Conservation (phyloP, 1,140 invertebrate species). For the Notospermus geniculatus region DNA sequence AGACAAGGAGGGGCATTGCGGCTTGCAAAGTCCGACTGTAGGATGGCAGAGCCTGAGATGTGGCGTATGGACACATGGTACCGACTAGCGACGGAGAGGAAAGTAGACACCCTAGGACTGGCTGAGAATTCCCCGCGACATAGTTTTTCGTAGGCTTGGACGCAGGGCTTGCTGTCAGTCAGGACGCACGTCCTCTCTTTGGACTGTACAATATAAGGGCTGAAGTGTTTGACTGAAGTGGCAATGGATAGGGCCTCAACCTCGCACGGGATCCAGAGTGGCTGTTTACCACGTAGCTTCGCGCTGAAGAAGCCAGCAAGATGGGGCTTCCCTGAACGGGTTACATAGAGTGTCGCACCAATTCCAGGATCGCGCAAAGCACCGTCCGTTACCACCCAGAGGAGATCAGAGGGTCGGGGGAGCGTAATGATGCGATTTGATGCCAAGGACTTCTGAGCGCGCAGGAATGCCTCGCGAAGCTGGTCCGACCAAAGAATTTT, state of each 20-base stretch:
- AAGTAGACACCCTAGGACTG: too few relatives aligned
- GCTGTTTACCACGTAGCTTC: conserved; percentile 6
- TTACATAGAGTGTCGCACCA: conserved; percentile 4
- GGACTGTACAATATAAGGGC: conserved; percentile 2
- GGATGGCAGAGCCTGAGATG: conserved; percentile 17
- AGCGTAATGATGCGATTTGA: background rate
- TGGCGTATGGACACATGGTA: conserved; percentile 13
- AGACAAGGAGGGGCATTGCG: too few relatives aligned
- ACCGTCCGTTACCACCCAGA: background rate
- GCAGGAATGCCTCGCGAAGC: background rate
- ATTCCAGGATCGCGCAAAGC: background rate
- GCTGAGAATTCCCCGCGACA: too few relatives aligned
- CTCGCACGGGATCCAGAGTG: background rate
- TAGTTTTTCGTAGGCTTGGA: too few relatives aligned
- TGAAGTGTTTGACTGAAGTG: conserved; percentile 10
- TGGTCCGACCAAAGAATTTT: conserved; percentile 3
- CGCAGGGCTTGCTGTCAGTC: too few relatives aligned
- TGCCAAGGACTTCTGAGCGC: background rate
- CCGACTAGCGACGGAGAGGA: background rate
- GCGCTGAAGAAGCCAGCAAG: conserved; percentile 14
- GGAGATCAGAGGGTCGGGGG: background rate
- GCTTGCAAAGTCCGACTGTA: conserved; percentile 25
- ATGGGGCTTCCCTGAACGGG: background rate
- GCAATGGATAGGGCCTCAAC: conserved; percentile 5
- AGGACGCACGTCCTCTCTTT: background rate